Percentiles rank a stretch among this genome's conserved stretches.
phyloP scores from a whole-genome alignment of 2,113 vertebrate species.

The Centropus bengalensis region DNA sequence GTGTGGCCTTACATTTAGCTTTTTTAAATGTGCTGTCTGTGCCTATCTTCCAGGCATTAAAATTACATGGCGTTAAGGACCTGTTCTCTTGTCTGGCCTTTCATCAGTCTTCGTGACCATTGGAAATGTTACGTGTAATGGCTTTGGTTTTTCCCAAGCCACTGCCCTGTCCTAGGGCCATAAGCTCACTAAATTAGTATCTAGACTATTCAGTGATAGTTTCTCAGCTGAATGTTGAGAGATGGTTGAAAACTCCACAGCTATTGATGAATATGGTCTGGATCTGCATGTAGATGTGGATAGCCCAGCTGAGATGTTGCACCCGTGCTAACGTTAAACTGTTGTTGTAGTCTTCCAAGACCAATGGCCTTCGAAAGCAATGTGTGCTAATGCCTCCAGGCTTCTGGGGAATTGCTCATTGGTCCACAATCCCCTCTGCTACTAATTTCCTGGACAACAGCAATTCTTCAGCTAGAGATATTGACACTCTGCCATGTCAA shows the following conservation, averaged over 20 bases:
- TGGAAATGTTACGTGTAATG: slow-evolving; percentile 32
- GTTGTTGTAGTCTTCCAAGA: background rate
- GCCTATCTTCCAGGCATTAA: slow-evolving; percentile 6
- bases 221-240: background rate
- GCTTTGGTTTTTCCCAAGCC: background rate
- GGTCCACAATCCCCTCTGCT: background rate
- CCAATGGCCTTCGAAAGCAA: background rate
- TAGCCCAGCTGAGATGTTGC: background rate
- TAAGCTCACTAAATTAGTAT: background rate
- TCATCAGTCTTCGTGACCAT: slow-evolving; percentile 14
- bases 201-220: background rate
- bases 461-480: slow-evolving; percentile 12
- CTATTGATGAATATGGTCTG: background rate
- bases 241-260: background rate
- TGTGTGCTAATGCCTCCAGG: background rate
- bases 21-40: background rate
- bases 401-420: background rate
- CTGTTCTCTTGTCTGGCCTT: background rate
- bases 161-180: background rate
- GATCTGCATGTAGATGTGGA: background rate
- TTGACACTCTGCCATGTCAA: slow-evolving; percentile 9
- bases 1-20: background rate
- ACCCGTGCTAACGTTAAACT: background rate
- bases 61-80: background rate
- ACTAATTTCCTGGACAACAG: slow-evolving; percentile 24